These are phyloP conservation scores for Cheirogaleus major DNA, from an alignment of 2,797 vertebrate species.

Conservation along the genomic window DNA sequence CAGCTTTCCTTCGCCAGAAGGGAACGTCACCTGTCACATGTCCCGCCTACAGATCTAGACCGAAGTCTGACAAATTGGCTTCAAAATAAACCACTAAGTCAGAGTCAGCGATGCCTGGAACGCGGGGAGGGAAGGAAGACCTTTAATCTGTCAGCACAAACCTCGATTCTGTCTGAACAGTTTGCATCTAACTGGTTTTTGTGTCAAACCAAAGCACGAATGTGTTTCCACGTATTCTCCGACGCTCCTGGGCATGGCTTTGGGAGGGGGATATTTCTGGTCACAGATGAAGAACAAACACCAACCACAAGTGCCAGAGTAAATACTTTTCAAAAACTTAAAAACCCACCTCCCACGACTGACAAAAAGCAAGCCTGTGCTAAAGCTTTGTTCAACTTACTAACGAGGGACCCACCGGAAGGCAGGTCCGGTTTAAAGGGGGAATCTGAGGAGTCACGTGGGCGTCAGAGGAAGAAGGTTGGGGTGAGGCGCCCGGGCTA, in stretches of 20 bases:
- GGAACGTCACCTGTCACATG: background rate
- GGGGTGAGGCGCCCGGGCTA: background rate
- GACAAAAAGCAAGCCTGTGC: background rate
- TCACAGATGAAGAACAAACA: background rate
- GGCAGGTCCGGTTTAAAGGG: background rate
- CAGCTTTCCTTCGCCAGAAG: accelerated
- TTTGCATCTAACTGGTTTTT: background rate
- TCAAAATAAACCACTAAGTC: background rate
- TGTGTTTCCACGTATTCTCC: accelerated
- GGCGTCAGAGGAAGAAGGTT: background rate
- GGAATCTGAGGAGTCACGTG: accelerated
- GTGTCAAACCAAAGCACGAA: background rate
- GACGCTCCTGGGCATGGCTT: background rate
- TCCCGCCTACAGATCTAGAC: background rate
- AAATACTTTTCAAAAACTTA: background rate
- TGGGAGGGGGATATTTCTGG: background rate
- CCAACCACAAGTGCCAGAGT: background rate
- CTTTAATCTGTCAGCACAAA: background rate
- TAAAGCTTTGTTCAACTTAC: background rate
- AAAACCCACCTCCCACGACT: background rate
- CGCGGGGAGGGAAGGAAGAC: background rate
- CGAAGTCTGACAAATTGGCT: background rate
- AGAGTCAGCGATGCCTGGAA: background rate
- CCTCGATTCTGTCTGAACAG: background rate
- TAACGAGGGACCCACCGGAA: background rate